These are phyloP conservation scores for Cossypha dichroa DNA, from an alignment of 2,797 vertebrate species.

Conservation along the genomic window DNA sequence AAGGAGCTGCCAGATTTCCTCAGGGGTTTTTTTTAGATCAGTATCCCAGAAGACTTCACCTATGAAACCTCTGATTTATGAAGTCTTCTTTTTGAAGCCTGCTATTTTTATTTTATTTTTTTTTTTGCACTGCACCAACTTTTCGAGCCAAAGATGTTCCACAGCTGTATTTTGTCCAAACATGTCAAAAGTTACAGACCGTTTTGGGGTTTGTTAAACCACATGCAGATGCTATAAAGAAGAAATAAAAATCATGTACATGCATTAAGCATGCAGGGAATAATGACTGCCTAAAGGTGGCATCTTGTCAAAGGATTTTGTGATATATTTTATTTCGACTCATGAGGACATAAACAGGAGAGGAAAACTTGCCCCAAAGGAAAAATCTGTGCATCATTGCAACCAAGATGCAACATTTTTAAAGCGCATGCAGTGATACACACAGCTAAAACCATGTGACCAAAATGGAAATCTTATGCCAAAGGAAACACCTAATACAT, in stretches of 20 bases:
- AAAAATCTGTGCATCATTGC: neutral
- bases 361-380: neutral
- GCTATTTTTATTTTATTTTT: neutral
- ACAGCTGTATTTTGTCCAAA: slow-evolving; percentile 33
- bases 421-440: neutral
- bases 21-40: neutral
- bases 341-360: neutral
- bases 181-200: neutral
- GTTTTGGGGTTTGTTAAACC: neutral
- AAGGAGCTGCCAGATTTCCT: neutral
- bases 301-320: neutral
- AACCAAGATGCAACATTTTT: neutral
- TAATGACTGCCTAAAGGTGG: neutral
- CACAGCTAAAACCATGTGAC: neutral
- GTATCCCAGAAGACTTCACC: neutral
- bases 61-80: slow-evolving; percentile 22
- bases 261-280: neutral
- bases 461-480: neutral
- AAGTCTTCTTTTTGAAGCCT: neutral
- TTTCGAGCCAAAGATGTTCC: neutral
- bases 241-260: neutral
- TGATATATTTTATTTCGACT: neutral
- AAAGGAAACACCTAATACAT: neutral
- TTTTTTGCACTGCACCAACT: neutral
- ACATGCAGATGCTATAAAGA: neutral